These are phyloP conservation scores for Octodonta nipae DNA, from an alignment of 2,888 invertebrate species.

Conservation along the genomic window DNA sequence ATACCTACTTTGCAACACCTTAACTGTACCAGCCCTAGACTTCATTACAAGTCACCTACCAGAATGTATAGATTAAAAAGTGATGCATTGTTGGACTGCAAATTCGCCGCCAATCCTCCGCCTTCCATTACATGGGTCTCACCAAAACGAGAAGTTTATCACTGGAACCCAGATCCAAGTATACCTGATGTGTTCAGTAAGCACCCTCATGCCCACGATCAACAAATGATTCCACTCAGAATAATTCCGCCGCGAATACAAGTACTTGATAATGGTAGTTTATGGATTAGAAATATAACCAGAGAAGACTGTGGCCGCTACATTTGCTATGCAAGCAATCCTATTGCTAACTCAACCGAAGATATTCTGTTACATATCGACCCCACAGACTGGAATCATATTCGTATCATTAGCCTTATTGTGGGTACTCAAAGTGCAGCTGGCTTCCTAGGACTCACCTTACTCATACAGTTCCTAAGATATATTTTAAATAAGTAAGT, in stretches of 20 bases:
- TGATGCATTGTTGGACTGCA: slow-evolving; percentile 63
- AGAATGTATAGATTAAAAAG: slow-evolving; percentile 50
- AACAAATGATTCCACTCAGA: slow-evolving; percentile 34
- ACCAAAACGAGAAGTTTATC: slow-evolving; percentile 55
- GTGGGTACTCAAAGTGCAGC: slow-evolving; percentile 70
- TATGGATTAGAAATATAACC: slow-evolving; percentile 40
- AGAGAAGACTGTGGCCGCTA: slow-evolving; percentile 75
- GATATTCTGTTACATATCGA: slow-evolving; percentile 70
- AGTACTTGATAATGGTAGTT: slow-evolving; percentile 43
- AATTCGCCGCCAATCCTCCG: slow-evolving; percentile 53
- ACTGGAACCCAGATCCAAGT: slow-evolving; percentile 63
- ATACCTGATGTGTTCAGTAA: slow-evolving; percentile 52
- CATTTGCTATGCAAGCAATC: slow-evolving; percentile 74
- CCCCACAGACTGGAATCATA: slow-evolving; percentile 69
- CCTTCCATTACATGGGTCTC: slow-evolving; percentile 81
- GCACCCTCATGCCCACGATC: slow-evolving; percentile 50
- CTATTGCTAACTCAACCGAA: slow-evolving; percentile 63
- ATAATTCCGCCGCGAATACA: slow-evolving; percentile 43
- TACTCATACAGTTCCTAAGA: slow-evolving; percentile 63
- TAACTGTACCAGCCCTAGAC: slow-evolving; percentile 53
- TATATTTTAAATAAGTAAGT: slow-evolving; percentile 58
- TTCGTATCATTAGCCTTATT: slow-evolving; percentile 70
- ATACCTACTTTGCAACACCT: slow-evolving; percentile 54
- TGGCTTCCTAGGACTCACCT: slow-evolving; percentile 64
- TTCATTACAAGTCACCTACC: slow-evolving; percentile 47